Evolutionary conservation across 2,113 vertebrate species (phyloP).

Genomic region (Myiozetetes cayanensis): DNA sequence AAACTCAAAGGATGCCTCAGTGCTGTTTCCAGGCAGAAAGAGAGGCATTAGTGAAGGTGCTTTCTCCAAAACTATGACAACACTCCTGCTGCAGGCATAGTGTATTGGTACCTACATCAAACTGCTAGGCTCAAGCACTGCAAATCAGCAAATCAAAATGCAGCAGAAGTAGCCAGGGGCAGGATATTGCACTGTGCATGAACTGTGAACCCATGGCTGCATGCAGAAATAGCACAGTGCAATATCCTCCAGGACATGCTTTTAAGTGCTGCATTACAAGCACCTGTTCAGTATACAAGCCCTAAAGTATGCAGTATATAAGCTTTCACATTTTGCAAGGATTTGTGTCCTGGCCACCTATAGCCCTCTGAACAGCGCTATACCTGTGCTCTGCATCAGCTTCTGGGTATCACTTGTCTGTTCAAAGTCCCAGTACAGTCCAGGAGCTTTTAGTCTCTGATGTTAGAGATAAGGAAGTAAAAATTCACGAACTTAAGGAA

Average conservation of each 20-base stretch:
- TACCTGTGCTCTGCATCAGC: not conserved
- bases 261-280: not conserved
- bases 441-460: not conserved
- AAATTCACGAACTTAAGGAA: not conserved
- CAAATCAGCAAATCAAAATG: not conserved
- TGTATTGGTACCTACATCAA: not conserved
- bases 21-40: conserved; percentile 34
- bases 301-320: not conserved
- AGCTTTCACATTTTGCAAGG: not conserved
- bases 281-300: not conserved
- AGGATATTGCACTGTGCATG: no score
- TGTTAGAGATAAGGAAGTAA: not conserved
- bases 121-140: not conserved
- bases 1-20: not conserved
- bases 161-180: not conserved
- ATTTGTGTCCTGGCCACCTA: not conserved
- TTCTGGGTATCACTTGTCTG: not conserved
- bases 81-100: not conserved
- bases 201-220: not conserved
- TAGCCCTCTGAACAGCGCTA: not conserved
- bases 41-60: not conserved
- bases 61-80: conserved; percentile 8
- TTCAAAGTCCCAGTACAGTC: not conserved
- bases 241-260: not conserved
- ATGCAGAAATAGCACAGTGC: not conserved